Conservation (phyloP, 1,140 invertebrate species). For the Berghia stephanieae region DNA sequence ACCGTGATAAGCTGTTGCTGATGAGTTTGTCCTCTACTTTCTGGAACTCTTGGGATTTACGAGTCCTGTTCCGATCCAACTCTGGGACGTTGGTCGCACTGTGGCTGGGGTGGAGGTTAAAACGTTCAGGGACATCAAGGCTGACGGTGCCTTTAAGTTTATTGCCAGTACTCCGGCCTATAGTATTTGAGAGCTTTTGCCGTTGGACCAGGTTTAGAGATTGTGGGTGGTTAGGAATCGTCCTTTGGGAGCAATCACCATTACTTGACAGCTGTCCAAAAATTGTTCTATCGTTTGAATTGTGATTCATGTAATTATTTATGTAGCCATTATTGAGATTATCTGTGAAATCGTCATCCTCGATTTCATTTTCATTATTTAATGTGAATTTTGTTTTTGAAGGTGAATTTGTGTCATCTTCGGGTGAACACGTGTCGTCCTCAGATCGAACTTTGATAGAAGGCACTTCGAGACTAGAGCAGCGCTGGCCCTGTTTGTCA, state of each 20-base stretch:
- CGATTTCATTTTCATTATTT: too few species aligned
- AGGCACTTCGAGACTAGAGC: neutral
- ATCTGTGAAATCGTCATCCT: too few species aligned
- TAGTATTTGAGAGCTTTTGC: neutral
- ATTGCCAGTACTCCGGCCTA: neutral
- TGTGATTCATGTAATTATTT: too few species aligned
- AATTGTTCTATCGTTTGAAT: too few species aligned
- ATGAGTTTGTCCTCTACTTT: constrained; percentile 1
- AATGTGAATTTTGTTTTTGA: too few species aligned
- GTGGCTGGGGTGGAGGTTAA: neutral
- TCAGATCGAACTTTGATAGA: neutral
- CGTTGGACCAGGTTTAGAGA: neutral
- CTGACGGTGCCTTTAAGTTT: neutral
- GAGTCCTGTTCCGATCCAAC: neutral
- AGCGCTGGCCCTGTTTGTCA: neutral
- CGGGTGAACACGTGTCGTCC: neutral
- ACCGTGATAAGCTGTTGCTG: neutral
- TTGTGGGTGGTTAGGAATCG: neutral
- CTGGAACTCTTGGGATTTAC: neutral
- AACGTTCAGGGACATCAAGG: neutral
- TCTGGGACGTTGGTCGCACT: neutral
- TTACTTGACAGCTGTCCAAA: too few species aligned
- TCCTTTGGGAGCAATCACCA: neutral
- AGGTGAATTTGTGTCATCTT: neutral
- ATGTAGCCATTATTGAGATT: too few species aligned